Percentiles rank a stretch among this genome's conserved stretches.
phyloP scores from a whole-genome alignment of 23 tunicate genomes.

The Ascidia mentula region DNA sequence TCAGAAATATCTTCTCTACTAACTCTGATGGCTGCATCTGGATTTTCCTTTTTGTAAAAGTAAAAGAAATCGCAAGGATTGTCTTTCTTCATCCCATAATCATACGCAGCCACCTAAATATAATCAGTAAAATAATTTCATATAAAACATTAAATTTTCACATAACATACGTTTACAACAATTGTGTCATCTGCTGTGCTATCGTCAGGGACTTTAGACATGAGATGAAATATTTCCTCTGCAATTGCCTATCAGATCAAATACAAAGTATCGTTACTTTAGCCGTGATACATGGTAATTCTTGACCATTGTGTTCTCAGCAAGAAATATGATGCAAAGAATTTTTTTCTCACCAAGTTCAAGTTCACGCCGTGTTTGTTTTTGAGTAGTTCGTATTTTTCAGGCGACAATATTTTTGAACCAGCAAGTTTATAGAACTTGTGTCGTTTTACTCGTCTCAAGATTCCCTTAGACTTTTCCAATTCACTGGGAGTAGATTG shows the following conservation, averaged over 20 bases:
- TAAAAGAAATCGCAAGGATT: not conserved
- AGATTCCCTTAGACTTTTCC: not conserved
- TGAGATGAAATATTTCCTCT: too few species aligned
- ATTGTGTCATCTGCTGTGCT: too few species aligned
- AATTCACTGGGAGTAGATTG: not conserved
- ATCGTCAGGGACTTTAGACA: too few species aligned
- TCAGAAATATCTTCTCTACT: not conserved
- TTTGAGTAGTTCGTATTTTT: not conserved
- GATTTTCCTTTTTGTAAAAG: not conserved
- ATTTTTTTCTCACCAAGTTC: too few species aligned
- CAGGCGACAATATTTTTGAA: not conserved
- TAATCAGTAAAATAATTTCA: too few species aligned
- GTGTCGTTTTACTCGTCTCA: not conserved
- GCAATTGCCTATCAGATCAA: not conserved
- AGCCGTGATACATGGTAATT: too few species aligned
- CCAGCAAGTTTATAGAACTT: not conserved
- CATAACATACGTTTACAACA: too few species aligned
- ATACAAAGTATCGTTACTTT: too few species aligned
- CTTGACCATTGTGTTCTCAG: too few species aligned
- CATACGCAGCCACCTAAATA: not conserved
- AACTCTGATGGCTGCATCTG: not conserved
- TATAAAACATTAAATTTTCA: too few species aligned
- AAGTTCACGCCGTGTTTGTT: not conserved
- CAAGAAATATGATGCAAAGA: not conserved
- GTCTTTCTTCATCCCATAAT: not conserved